Evolutionary conservation across 2,888 invertebrate genomes (phyloP), one percentile per base, ranked within the genome.

Genomic region (Seira musarum): DNA sequence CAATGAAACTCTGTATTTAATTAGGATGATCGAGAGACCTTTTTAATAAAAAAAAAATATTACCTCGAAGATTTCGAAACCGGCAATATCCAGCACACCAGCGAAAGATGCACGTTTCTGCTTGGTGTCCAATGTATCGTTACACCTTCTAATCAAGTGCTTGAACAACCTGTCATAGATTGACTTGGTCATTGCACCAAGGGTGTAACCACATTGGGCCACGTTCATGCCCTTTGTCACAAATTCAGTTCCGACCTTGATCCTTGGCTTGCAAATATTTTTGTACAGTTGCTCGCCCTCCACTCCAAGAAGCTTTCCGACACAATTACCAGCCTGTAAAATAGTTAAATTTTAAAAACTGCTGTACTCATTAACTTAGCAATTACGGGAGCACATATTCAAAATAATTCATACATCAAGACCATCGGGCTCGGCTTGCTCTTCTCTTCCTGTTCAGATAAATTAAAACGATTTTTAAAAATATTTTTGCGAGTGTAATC

Each of bases 51-150:
- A 60, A 10, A 6, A 17, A 8, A n/a, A n/a, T n/a, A 73, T 90
- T 86, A 89, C 90, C 84, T 92, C 91, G 88, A 92, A 92, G 88
- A 92, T 92, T 88, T 92, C 92, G 88, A 92, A 92, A 84, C 91
- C 91, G 85, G 92, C 92, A 88, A 91, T 91, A 89, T 92, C 91
- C 87, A 91, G 88, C 72, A 92, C 91, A 88, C 91, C 90, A 87
- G 91, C 91, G 88, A 91, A 92, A 87, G 89, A 89, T 82, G 89
- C 89, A 90, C 90, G 88, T 87, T 91, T 90, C 83, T 89, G 89
- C 80, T 90, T 89, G 75, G 90, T 91, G 87, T 90, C 90, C 72
- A 91, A 88, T 30, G 91, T 92, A 86, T 90, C 88, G 88, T 91
- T 91, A 86, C 91, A 90, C 83, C 90, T 89, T 85, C 87, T 88